Conservation (phyloP, 1,140 invertebrate species). For the Diachasma alloeum region DNA sequence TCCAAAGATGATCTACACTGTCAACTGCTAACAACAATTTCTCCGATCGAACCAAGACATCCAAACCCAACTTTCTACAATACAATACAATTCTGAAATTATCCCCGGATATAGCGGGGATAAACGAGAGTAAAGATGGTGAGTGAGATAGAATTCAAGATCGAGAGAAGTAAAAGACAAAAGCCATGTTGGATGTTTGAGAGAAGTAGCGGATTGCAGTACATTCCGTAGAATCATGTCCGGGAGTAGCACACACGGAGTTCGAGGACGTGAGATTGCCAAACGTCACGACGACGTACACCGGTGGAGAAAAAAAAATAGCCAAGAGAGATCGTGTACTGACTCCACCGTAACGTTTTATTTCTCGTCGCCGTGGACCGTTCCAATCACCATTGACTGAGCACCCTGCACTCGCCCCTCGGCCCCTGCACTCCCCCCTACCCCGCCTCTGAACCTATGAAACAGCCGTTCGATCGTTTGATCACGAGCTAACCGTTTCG, state of each 20-base stretch:
- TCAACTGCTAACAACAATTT: too few species aligned
- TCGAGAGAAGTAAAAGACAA: neutral
- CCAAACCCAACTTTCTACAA: neutral
- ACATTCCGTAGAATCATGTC: constrained; percentile 21
- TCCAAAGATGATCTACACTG: too few species aligned
- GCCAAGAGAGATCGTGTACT: constrained; percentile 4
- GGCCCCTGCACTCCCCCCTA: neutral
- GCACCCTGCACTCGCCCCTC: neutral
- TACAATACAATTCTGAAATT: neutral
- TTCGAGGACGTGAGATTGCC: constrained; percentile 24
- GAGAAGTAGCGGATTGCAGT: constrained; percentile 2
- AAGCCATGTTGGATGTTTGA: neutral
- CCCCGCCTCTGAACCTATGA: neutral
- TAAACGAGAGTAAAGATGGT: neutral
- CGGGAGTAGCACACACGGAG: constrained; percentile 16
- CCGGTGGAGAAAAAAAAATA: neutral
- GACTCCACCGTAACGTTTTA: constrained; percentile 28
- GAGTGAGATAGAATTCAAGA: constrained; percentile 10
- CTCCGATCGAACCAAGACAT: too few species aligned
- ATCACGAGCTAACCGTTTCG: constrained; percentile 34
- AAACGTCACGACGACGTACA: constrained; percentile 6
- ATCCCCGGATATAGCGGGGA: neutral
- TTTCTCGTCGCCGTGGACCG: constrained; percentile 31
- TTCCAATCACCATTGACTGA: constrained; percentile 39
- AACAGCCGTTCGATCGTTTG: constrained; percentile 32